phyloP scores from a whole-genome alignment of 1,140 invertebrate species.

The Drosophila ficusphila region DNA sequence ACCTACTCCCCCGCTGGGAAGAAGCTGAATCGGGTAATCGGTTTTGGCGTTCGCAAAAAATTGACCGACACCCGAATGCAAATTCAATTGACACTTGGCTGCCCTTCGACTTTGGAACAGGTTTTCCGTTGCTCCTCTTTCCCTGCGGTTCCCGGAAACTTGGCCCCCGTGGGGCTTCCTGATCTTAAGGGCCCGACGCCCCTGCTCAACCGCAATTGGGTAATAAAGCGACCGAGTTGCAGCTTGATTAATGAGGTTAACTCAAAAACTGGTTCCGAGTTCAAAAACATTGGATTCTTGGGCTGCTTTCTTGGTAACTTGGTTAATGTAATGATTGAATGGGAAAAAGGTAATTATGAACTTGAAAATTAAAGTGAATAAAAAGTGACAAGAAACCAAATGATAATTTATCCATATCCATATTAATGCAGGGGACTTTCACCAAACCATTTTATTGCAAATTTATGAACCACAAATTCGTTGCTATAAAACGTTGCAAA shows the following conservation, averaged over 20 bases:
- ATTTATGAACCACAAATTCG: too few relatives aligned
- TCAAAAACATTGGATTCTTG: background rate
- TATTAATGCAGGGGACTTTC: too few relatives aligned
- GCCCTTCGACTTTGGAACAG: conserved; percentile 34
- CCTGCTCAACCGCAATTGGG: conserved; percentile 19
- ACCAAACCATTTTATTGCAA: too few relatives aligned
- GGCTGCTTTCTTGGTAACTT: too few relatives aligned
- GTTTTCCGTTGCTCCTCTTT: background rate
- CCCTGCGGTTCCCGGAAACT: background rate
- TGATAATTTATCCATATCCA: too few relatives aligned
- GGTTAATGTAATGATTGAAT: too few relatives aligned
- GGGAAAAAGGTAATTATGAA: too few relatives aligned
- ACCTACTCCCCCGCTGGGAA: background rate
- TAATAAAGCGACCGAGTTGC: background rate
- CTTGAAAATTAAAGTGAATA: background rate
- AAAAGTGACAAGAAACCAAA: too few relatives aligned
- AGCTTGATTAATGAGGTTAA: conserved; percentile 14
- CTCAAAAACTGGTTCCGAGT: background rate
- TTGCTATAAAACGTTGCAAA: too few relatives aligned
- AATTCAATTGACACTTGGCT: conserved; percentile 76
- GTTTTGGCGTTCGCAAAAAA: conserved; percentile 18
- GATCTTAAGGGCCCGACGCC: background rate
- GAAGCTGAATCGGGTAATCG: conserved; percentile 51
- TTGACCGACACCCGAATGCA: conserved; percentile 46
- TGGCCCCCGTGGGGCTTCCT: conserved; percentile 1